Evolutionary conservation across 2,888 invertebrate species (phyloP), one percentile per base, ranked within the genome.

Genomic region (Ormyrus rosae): DNA sequence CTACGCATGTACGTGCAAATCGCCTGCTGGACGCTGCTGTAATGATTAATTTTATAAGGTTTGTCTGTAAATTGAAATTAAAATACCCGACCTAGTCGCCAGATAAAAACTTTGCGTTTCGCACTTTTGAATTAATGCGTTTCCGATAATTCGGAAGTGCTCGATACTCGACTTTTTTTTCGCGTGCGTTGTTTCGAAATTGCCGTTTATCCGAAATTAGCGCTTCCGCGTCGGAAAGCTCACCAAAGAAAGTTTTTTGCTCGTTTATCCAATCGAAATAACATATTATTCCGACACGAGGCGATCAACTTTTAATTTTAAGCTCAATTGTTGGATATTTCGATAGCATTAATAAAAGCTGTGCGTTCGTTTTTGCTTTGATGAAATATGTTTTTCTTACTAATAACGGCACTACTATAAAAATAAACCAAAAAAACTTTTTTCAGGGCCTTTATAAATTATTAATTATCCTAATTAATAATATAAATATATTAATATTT

Each of bases 31-130:
- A 69, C 61, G 45, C 63, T 13, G 63, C 58, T 72, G 67, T 76
- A 80, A 80, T 76, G 69, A 80, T 80, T 76, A 80, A 80, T 80
- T 64, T 80, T 56, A 58, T 78, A 48, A 65, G 50, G 58, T 63
- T 65, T 71, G 67, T 71, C 67, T 53, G 71, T 55, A 13, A 67
- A 65, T 74, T 71, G 64, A 71, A 80, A 71, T 71, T 80, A 76
- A 80, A 76, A 67, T 48, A 34, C 56, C 34, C 51, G 55, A 6
- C 45, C 61, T 48, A 10, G 55, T 9, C 10, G 11, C 3, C n/a
- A 2, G 8, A 6, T 13, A 51, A 61, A 34, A 19, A 64, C 51
- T 69, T 79, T 64, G 74, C 48, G 34, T 60, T 67, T 19, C 51
- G 10, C 50, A 67, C 61, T 73, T 34, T 55, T 45, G 56, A 64